Percentiles rank a stretch among this genome's conserved stretches.
phyloP scores from a whole-genome alignment of 2,113 vertebrate genomes.

The Enhydra lutris region DNA sequence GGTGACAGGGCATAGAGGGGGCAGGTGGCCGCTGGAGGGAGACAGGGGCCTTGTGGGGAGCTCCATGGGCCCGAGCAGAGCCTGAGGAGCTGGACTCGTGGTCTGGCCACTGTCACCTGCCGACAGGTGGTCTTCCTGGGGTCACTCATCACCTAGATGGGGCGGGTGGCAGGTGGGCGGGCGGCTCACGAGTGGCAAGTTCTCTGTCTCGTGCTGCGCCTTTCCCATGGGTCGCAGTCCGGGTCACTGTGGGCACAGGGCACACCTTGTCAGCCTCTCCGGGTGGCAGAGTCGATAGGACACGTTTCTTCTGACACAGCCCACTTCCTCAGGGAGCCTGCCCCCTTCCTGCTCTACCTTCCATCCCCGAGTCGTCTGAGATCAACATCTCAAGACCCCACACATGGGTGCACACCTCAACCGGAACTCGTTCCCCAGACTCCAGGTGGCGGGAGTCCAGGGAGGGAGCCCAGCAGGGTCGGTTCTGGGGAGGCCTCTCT shows the following conservation, averaged over 20 bases:
- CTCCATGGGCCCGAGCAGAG: rapidly evolving
- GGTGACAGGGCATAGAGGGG: too few relatives aligned
- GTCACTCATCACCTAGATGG: too few relatives aligned
- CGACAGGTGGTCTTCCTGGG: rapidly evolving
- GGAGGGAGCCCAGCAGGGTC: too few relatives aligned
- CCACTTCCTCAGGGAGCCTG: neutral
- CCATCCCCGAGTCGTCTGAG: too few relatives aligned
- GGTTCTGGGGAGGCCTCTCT: neutral
- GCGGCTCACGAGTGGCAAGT: rapidly evolving
- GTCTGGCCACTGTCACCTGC: neutral
- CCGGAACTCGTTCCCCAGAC: rapidly evolving
- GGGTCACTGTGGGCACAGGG: neutral
- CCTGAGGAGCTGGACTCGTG: neutral
- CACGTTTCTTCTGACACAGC: rapidly evolving
- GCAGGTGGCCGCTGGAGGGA: neutral
- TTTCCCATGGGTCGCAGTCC: neutral
- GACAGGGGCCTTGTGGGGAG: neutral
- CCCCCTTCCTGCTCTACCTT: rapidly evolving
- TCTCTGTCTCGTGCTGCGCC: neutral
- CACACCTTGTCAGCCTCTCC: rapidly evolving
- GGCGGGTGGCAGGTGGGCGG: rapidly evolving
- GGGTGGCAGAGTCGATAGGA: neutral
- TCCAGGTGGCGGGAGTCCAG: neutral
- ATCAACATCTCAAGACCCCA: neutral
- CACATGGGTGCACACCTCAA: neutral